These are phyloP conservation scores for Palloptera scutellata DNA, from an alignment of 2,888 invertebrate species.

Conservation along the genomic window DNA sequence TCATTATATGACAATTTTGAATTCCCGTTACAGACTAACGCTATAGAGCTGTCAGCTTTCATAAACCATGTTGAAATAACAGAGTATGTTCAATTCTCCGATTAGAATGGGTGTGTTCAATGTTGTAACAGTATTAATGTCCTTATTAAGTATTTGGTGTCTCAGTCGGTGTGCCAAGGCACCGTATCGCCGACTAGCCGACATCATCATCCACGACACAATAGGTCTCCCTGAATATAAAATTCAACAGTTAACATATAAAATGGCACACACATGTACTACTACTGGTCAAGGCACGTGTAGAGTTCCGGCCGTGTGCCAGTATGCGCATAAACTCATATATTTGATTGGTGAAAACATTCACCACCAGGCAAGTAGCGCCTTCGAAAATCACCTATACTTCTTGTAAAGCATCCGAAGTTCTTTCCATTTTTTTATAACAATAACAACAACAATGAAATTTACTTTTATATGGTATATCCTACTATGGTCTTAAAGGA, in stretches of 20 bases:
- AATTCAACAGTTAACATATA: constrained; percentile 85
- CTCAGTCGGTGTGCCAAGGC: constrained; percentile 86
- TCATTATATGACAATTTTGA: no score
- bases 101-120: no score
- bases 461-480: no score
- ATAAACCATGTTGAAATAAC: no score
- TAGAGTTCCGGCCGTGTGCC: constrained; percentile 91
- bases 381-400: constrained; percentile 72
- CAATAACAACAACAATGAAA: no score
- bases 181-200: constrained; percentile 91
- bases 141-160: constrained; percentile 86
- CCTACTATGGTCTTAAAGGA: no score
- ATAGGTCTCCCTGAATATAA: constrained; percentile 75
- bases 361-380: constrained; percentile 71
- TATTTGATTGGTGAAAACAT: constrained; percentile 85
- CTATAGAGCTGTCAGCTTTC: no score
- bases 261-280: constrained; percentile 89
- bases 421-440: no score
- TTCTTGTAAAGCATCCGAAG: constrained; percentile 68
- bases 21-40: no score
- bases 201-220: constrained; percentile 83
- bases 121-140: no score
- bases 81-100: no score
- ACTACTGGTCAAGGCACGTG: constrained; percentile 87
- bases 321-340: constrained; percentile 94